Percentiles rank a stretch among this genome's conserved stretches.
Evolutionary conservation across 2,888 invertebrate genomes (phyloP).

Genomic region (Scrobipalpa costella): DNA sequence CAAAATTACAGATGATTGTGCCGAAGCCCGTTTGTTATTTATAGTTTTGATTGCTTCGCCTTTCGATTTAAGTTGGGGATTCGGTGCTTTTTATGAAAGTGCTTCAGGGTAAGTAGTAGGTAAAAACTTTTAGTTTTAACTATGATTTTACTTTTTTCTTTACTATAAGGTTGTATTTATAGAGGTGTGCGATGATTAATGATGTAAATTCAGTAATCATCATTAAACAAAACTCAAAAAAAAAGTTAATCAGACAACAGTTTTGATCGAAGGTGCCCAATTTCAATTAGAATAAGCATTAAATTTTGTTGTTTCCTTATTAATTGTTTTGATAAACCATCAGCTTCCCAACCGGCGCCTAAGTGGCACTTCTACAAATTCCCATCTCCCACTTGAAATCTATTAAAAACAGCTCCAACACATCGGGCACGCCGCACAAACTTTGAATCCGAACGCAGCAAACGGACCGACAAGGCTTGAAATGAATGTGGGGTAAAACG

Average conservation of each 20-base stretch:
- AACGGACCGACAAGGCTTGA: too few relatives aligned
- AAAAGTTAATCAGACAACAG: too few relatives aligned
- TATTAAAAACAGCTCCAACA: background rate
- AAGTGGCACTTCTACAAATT: background rate
- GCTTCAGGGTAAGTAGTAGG: conserved; percentile 12
- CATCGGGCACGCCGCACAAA: background rate
- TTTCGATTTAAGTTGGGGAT: conserved; percentile 16
- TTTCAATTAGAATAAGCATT: too few relatives aligned
- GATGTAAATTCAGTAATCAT: too few relatives aligned
- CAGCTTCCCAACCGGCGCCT: too few relatives aligned
- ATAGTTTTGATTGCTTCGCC: conserved; percentile 44
- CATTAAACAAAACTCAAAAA: too few relatives aligned
- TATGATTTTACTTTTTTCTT: conserved; percentile 10
- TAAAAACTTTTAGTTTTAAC: conserved; percentile 7
- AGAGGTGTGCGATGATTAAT: too few relatives aligned
- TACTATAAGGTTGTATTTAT: background rate
- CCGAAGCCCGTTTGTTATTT: conserved; percentile 48
- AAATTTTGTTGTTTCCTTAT: too few relatives aligned
- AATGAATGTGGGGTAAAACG: too few relatives aligned
- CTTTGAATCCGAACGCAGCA: background rate
- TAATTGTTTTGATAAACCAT: too few relatives aligned
- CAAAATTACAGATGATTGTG: conserved; percentile 74
- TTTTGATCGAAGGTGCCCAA: too few relatives aligned
- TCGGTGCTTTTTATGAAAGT: conserved; percentile 8
- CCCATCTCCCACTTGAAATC: background rate